Conservation (phyloP, 2,888 invertebrate genomes). For the Nephrotoma guestfalica region DNA sequence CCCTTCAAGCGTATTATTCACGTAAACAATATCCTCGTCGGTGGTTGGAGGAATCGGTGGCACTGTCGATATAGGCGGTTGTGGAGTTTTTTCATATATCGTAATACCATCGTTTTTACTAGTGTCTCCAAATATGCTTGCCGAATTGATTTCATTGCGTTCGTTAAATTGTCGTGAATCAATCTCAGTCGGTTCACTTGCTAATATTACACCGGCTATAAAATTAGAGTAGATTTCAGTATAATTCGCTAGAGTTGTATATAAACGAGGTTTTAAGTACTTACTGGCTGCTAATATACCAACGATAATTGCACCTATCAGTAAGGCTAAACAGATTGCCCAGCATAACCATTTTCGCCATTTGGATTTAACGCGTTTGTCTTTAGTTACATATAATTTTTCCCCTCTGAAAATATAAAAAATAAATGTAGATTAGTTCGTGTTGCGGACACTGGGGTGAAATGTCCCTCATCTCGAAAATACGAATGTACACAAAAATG, state of each 20-base stretch:
- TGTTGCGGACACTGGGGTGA: neutral
- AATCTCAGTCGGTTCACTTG: slow-evolving; percentile 44
- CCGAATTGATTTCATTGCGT: slow-evolving; percentile 28
- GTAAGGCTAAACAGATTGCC: slow-evolving; percentile 48
- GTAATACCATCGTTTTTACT: slow-evolving; percentile 5
- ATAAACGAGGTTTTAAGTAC: slow-evolving; percentile 20
- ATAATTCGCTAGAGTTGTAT: neutral
- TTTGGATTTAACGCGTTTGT: slow-evolving; percentile 55
- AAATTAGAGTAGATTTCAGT: neutral
- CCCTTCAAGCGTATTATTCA: slow-evolving; percentile 55
- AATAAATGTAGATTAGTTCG: neutral
- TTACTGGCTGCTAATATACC: slow-evolving; percentile 63
- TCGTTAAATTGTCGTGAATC: slow-evolving; percentile 43
- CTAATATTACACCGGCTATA: slow-evolving; percentile 52
- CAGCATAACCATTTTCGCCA: slow-evolving; percentile 52
- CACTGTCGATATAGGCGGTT: slow-evolving; percentile 13
- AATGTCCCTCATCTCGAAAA: neutral
- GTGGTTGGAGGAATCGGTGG: slow-evolving; percentile 16
- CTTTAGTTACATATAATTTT: slow-evolving; percentile 68
- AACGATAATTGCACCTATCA: slow-evolving; percentile 50
- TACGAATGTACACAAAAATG: neutral
- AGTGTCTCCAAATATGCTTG: slow-evolving; percentile 28
- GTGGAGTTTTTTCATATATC: slow-evolving; percentile 11
- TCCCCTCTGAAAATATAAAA: slow-evolving; percentile 51
- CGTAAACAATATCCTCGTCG: slow-evolving; percentile 41